Evolutionary conservation across 1,140 invertebrate species (phyloP).

Genomic region (Apis florea): DNA sequence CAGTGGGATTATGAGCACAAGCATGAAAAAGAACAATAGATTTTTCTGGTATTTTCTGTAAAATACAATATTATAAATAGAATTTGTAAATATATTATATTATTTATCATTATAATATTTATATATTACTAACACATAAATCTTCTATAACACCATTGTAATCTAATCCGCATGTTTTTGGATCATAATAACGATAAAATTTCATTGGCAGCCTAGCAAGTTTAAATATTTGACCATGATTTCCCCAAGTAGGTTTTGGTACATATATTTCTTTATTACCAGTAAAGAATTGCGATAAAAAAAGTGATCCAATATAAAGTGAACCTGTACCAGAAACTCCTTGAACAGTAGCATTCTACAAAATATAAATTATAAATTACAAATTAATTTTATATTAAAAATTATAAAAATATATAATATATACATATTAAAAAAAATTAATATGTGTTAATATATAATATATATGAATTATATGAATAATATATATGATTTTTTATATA

Average conservation of each 20-base stretch:
- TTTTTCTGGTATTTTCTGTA: constrained; percentile 95
- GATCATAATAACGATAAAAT: constrained; percentile 97
- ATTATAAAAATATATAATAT: not conserved
- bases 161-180: constrained; percentile 97
- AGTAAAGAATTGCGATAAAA: constrained; percentile 92
- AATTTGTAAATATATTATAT: constrained; percentile 9
- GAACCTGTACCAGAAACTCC: constrained; percentile 98
- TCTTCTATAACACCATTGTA: constrained; percentile 95
- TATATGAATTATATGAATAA: too few relatives aligned
- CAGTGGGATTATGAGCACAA: constrained; percentile 99
- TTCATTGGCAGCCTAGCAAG: constrained; percentile 93
- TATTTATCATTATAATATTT: constrained; percentile 7
- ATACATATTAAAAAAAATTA: too few relatives aligned
- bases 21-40: constrained; percentile 97
- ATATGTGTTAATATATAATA: too few relatives aligned
- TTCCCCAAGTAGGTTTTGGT: constrained; percentile 98
- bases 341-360: constrained; percentile 89
- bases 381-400: not conserved
- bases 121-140: constrained; percentile 86
- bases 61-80: constrained; percentile 54
- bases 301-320: constrained; percentile 94
- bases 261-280: constrained; percentile 94
- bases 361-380: constrained; percentile 15
- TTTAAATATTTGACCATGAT: constrained; percentile 97
- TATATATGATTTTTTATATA: too few relatives aligned